A percentile compares a stretch with the other conserved stretches of the same genome.
phyloP scores from a whole-genome alignment of 2,888 invertebrate species.

The Rambutsinella grinnellia region DNA sequence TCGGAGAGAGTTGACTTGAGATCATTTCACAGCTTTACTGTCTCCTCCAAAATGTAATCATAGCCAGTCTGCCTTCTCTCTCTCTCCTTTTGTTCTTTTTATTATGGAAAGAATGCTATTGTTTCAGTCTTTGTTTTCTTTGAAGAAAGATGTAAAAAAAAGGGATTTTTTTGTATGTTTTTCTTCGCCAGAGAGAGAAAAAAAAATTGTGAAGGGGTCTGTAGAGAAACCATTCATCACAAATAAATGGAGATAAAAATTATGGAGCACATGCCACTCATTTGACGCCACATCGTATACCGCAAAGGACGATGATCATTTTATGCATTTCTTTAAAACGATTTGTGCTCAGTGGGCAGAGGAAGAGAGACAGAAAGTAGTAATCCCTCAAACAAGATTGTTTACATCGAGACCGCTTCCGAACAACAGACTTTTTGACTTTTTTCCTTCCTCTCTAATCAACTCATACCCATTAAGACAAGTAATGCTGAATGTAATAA shows the following conservation, averaged over 20 bases:
- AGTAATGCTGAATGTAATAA: neutral
- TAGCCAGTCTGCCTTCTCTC: too few relatives aligned
- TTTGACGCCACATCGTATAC: conserved; percentile 33
- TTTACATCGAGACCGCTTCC: too few relatives aligned
- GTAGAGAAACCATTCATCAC: neutral
- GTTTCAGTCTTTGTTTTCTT: neutral
- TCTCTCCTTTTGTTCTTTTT: too few relatives aligned
- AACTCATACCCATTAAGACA: neutral
- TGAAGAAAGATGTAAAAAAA: neutral
- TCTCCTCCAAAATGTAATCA: too few relatives aligned
- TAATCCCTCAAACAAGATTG: conserved; percentile 18
- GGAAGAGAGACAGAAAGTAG: too few relatives aligned
- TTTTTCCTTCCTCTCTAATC: conserved; percentile 3
- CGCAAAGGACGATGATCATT: conserved; percentile 12
- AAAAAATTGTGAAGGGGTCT: conserved; percentile 10
- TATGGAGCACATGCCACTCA: conserved; percentile 32
- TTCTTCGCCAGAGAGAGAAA: neutral
- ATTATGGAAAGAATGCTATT: neutral
- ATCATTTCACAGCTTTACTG: too few relatives aligned
- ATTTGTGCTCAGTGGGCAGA: too few relatives aligned
- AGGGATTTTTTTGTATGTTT: neutral
- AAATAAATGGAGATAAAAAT: neutral
- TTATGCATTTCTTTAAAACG: neutral
- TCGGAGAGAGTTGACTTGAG: too few relatives aligned
- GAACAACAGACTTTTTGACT: conserved; percentile 25